A percentile compares a stretch with the other conserved stretches of the same genome.
phyloP scores from a whole-genome alignment of 2,888 invertebrate species.

The Lochmaea capreae region DNA sequence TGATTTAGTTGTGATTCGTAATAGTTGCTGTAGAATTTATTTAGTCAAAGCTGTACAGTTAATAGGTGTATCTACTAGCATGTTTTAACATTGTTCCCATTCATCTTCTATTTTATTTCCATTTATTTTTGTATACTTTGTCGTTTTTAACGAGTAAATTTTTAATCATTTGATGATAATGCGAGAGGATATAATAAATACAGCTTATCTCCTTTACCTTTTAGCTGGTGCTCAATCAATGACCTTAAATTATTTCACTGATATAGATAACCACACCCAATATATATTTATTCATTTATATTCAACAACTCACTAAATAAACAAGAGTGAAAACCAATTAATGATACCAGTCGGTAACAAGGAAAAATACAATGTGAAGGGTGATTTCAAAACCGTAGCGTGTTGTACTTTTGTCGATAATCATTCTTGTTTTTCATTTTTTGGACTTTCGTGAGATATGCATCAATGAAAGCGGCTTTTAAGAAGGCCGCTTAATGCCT shows the following conservation, averaged over 20 bases:
- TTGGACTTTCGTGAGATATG: slow-evolving; percentile 31
- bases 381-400: slow-evolving; percentile 46
- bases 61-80: no score
- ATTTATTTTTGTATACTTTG: not conserved
- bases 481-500: slow-evolving; percentile 16
- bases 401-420: slow-evolving; percentile 25
- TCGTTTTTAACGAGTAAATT: not conserved
- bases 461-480: slow-evolving; percentile 29
- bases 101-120: no score
- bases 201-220: slow-evolving; percentile 26
- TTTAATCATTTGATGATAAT: slow-evolving; percentile 20
- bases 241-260: slow-evolving; percentile 46
- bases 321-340: slow-evolving; percentile 56
- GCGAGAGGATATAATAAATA: slow-evolving; percentile 27
- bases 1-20: no score
- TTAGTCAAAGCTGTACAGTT: no score
- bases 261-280: slow-evolving; percentile 57
- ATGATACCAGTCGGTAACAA: slow-evolving; percentile 49
- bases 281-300: slow-evolving; percentile 51
- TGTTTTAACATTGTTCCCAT: no score
- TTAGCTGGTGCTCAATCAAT: slow-evolving; percentile 41
- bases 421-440: slow-evolving; percentile 30
- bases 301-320: slow-evolving; percentile 58
- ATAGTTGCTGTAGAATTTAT: no score
- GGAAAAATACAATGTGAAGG: slow-evolving; percentile 48